Evolutionary conservation across 1,140 invertebrate genomes (phyloP).

Genomic region (Oncopeltus fasciatus): DNA sequence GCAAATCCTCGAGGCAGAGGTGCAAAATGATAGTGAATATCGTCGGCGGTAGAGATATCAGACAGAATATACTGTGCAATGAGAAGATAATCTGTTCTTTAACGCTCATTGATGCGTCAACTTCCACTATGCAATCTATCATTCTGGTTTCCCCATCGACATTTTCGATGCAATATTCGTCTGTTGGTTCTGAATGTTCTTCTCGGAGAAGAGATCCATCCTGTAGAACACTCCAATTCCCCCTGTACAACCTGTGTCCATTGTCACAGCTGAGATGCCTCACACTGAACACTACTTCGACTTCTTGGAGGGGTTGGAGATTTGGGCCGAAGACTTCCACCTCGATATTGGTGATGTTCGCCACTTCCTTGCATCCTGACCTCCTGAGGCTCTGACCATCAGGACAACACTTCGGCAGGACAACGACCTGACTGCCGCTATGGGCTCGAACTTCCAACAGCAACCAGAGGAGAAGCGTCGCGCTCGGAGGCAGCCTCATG

Average conservation of each 20-base stretch:
- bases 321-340: not conserved
- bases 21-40: slow-evolving; percentile 55
- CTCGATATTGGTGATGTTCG: not conserved
- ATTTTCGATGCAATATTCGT: not conserved
- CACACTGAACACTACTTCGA: not conserved
- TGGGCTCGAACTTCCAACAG: not conserved
- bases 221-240: not conserved
- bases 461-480: not conserved
- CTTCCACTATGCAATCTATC: not conserved
- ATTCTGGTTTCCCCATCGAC: not conserved
- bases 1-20: slow-evolving; percentile 47
- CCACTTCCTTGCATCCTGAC: not conserved
- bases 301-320: not conserved
- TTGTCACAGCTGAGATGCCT: not conserved
- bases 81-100: not conserved
- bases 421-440: not conserved
- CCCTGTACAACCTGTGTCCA: not conserved
- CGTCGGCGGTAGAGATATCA: slow-evolving; percentile 34
- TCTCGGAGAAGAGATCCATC: not conserved
- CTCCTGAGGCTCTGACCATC: not conserved
- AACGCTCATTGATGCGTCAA: too few species aligned
- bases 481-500: not conserved
- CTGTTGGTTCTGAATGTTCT: not conserved
- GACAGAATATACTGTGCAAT: not conserved
- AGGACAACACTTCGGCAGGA: not conserved